These are phyloP conservation scores for Oreochromis niloticus DNA, from an alignment of 2,113 vertebrate genomes.

Conservation along the genomic window DNA sequence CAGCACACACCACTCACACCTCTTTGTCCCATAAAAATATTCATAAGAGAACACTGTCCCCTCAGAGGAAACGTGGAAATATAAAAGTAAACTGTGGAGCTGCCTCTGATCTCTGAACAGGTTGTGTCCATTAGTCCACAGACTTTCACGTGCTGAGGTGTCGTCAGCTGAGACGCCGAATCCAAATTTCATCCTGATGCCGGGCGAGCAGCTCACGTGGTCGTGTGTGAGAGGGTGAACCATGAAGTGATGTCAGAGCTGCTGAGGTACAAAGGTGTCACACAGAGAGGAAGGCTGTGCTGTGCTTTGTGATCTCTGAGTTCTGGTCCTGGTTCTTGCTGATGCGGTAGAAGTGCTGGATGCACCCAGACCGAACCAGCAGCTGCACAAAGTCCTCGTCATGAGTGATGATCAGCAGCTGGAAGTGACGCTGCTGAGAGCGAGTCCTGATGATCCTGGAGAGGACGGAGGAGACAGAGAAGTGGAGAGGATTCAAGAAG, in stretches of 20 bases:
- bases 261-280: not conserved
- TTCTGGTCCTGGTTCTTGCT: constrained; percentile 91
- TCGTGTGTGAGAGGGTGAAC: not conserved
- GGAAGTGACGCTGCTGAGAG: constrained; percentile 90
- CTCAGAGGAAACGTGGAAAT: not conserved
- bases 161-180: not conserved
- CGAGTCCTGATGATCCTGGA: constrained; percentile 94
- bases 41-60: not conserved
- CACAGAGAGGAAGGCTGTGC: constrained; percentile 72
- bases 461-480: not conserved
- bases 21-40: not conserved
- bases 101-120: not conserved
- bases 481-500: not conserved
- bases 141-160: not conserved
- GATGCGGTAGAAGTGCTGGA: constrained; percentile 94
- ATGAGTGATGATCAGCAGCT: constrained; percentile 93
- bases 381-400: constrained; percentile 98
- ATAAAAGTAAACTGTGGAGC: not conserved
- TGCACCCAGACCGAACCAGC: constrained; percentile 87
- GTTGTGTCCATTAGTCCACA: not conserved
- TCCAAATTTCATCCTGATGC: not conserved
- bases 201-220: not conserved
- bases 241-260: not conserved
- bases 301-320: constrained; percentile 89
- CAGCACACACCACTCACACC: not conserved